These are phyloP conservation scores for Eledone cirrhosa DNA, from an alignment of 2,888 invertebrate species.

Conservation along the genomic window DNA sequence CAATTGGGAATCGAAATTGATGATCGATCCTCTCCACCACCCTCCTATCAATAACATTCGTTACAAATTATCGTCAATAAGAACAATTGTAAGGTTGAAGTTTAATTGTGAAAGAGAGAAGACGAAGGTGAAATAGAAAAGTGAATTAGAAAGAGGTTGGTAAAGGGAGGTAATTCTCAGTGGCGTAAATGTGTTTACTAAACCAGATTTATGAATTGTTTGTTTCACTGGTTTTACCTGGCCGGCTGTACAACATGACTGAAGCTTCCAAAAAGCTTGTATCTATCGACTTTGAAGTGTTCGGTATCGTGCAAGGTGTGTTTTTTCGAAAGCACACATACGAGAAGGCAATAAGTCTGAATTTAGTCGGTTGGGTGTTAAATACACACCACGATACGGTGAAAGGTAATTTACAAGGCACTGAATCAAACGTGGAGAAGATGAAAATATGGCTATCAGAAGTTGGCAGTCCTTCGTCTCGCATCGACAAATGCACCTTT, in stretches of 20 bases:
- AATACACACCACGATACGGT: background rate
- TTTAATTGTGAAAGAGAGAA: too few species aligned
- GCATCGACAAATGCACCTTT: background rate
- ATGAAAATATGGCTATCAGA: slow-evolving; percentile 5
- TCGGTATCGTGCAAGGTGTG: slow-evolving; percentile 14
- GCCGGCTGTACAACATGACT: background rate
- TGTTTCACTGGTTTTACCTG: too few species aligned
- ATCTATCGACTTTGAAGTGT: slow-evolving; percentile 20
- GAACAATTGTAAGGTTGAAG: too few species aligned
- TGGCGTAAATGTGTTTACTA: too few species aligned
- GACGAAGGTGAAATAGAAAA: too few species aligned
- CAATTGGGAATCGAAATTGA: too few species aligned
- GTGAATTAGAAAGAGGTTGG: too few species aligned
- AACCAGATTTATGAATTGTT: too few species aligned
- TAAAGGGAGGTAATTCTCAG: too few species aligned
- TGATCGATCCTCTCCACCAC: too few species aligned
- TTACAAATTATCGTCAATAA: too few species aligned
- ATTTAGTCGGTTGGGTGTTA: slow-evolving; percentile 5
- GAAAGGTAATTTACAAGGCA: background rate
- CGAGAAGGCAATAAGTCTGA: background rate
- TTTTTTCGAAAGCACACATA: background rate
- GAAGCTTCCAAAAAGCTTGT: background rate
- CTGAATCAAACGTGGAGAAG: background rate
- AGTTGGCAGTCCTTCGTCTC: background rate
- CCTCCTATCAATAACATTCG: too few species aligned